phyloP scores from a whole-genome alignment of 1,140 invertebrate species.

The Pseudomyrmex gracilis region DNA sequence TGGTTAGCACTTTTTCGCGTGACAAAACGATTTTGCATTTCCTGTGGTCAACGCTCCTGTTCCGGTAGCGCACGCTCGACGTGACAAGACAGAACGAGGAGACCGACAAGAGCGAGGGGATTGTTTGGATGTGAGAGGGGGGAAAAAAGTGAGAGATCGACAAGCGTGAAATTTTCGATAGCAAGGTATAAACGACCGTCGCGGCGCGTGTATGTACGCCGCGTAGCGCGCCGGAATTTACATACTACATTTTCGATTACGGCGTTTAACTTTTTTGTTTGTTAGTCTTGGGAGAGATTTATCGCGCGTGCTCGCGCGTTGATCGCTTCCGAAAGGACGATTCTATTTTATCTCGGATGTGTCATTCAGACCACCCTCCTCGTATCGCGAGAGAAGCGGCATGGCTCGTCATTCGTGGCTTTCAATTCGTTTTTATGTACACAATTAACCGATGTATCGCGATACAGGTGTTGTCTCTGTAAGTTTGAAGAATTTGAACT shows the following conservation, averaged over 20 bases:
- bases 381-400: slow-evolving; percentile 9
- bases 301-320: background rate
- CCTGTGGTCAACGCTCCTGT: slow-evolving; percentile 56
- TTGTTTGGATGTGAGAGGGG: slow-evolving; percentile 6
- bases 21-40: slow-evolving; percentile 61
- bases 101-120: background rate
- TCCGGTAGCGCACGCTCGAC: slow-evolving; percentile 17
- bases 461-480: slow-evolving; percentile 10
- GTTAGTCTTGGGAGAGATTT: slow-evolving; percentile 55
- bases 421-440: slow-evolving; percentile 40
- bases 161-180: slow-evolving; percentile 59
- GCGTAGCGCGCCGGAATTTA: slow-evolving; percentile 29
- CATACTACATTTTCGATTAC: slow-evolving; percentile 63
- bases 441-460: slow-evolving; percentile 26
- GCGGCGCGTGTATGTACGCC: slow-evolving; percentile 31
- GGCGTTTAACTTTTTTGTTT: slow-evolving; percentile 59
- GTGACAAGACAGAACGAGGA: slow-evolving; percentile 8
- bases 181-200: slow-evolving; percentile 51
- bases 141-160: slow-evolving; percentile 6
- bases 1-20: slow-evolving; percentile 56
- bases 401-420: background rate
- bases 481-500: slow-evolving; percentile 43
- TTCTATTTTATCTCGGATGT: slow-evolving; percentile 46
- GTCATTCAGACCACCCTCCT: slow-evolving; percentile 49
- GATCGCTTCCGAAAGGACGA: slow-evolving; percentile 41